These are phyloP conservation scores for Etia nguti DNA, from an alignment of 2,113 vertebrate species.

Conservation along the genomic window DNA sequence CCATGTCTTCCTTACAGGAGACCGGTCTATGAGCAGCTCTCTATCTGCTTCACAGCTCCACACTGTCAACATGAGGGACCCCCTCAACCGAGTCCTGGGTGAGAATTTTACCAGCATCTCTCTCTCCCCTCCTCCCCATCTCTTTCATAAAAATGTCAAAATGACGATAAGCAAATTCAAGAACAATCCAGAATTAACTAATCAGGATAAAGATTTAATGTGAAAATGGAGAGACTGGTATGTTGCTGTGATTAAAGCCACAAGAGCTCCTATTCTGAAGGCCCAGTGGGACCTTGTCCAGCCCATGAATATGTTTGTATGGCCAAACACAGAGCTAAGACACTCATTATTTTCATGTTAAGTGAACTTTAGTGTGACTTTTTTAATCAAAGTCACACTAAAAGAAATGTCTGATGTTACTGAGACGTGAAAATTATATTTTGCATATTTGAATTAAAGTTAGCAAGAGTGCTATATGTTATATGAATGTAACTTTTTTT, in stretches of 20 bases:
- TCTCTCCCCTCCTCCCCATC: neutral
- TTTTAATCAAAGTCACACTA: neutral
- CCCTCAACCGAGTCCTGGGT: constrained; percentile 92
- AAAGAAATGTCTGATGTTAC: neutral
- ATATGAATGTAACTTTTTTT: neutral
- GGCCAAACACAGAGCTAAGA: neutral
- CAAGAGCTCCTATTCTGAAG: neutral
- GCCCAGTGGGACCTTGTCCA: neutral
- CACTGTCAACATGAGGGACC: constrained; percentile 94
- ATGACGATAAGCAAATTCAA: neutral
- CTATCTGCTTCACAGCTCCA: constrained; percentile 96
- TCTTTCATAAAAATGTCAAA: neutral
- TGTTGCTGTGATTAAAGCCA: neutral
- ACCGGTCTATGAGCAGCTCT: constrained; percentile 93
- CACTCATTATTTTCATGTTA: neutral
- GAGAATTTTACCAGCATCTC: constrained; percentile 32
- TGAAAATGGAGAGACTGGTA: neutral
- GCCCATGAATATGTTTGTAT: neutral
- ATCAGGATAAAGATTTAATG: neutral
- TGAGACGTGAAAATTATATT: neutral
- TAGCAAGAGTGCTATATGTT: neutral
- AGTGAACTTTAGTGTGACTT: neutral
- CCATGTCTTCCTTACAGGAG: constrained; percentile 54
- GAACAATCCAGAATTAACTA: neutral
- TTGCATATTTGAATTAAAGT: neutral